Conservation (phyloP, 2,113 vertebrate genomes). For the Hystrix brachyura region DNA sequence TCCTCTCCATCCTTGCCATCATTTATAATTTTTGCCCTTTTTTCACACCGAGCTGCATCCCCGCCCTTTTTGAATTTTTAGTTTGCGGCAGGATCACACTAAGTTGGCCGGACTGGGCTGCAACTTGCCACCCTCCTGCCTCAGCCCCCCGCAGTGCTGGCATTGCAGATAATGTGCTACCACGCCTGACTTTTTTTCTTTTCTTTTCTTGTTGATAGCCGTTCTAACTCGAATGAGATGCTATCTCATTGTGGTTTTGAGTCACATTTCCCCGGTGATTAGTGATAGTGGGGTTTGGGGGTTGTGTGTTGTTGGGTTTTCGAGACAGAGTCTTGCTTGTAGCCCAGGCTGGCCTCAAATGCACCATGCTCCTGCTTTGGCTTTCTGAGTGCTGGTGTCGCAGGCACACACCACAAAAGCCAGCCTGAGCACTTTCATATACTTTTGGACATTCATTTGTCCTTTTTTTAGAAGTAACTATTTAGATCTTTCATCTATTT, state of each 20-base stretch:
- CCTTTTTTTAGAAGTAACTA: not conserved
- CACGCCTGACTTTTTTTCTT: not conserved
- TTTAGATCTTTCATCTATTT: not conserved
- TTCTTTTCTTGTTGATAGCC: not conserved
- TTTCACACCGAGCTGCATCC: too few species aligned
- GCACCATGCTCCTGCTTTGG: not conserved
- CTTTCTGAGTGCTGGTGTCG: not conserved
- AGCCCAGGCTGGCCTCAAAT: not conserved
- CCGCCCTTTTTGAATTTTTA: not conserved
- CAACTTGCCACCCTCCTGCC: not conserved
- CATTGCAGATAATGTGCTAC: not conserved
- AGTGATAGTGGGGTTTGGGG: not conserved
- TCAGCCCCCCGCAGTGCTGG: not conserved
- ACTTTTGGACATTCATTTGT: not conserved
- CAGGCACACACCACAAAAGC: not conserved
- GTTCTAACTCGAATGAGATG: not conserved
- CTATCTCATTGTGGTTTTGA: not conserved
- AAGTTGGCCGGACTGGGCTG: not conserved
- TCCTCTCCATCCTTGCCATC: not conserved
- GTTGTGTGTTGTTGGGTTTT: not conserved
- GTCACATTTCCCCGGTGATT: not conserved
- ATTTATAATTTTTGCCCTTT: not conserved
- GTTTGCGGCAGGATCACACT: not conserved
- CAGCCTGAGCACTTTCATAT: not conserved
- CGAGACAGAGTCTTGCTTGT: not conserved